Base-by-base conservation (phyloP, 2,113 vertebrate genomes). In the Trematomus loennbergii region DNA sequence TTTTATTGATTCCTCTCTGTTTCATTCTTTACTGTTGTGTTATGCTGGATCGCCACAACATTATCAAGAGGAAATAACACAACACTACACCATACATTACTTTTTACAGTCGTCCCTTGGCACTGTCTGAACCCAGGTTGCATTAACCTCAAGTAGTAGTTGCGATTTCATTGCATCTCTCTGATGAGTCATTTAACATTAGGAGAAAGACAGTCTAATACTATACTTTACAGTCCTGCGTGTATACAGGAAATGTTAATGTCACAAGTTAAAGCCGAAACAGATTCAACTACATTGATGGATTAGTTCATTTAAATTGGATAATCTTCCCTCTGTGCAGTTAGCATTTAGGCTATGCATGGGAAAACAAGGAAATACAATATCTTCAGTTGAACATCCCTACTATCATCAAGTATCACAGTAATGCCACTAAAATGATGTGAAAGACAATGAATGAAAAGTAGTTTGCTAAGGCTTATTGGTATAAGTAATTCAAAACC, bases 61-160 rank as follows among this genome's bases (percentile, higher is more conserved):
- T n/a, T n/a, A 84, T 76, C 36, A 64, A 76, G 59, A 67, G 63
- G 72, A 67, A 78, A 70, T 65, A 46, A 49, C 12, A 73, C 9
- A 20, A 57, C 59, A 68, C 62, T 40, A 29, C 16, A 58, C 50
- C 72, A 29, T 55, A 74, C 52, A 70, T 58, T 45, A 16, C 57
- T 61, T 43, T 78, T 75, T 33, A 66, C 78, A 63, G 55, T 55
- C 53, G 60, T 78, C 53, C n/a, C 46, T 22, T 5, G 79, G 61
- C 5, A 59, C 11, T 36, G 10, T 13, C 54, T 71, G 36, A 75
- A 83, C 74, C 72, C 60, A 60, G 48, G 9, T 59, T 15, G 36
- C 69, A 63, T 76, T 81, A 58, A 63, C 63, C 58, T 75, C 57
- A 6, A 48, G 61, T 52, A 53, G 53, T 9, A 54, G 22, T 36